Evolutionary conservation across 2,888 invertebrate species (phyloP), one percentile per base, ranked within the genome.

Genomic region (Hecatera dysodea): DNA sequence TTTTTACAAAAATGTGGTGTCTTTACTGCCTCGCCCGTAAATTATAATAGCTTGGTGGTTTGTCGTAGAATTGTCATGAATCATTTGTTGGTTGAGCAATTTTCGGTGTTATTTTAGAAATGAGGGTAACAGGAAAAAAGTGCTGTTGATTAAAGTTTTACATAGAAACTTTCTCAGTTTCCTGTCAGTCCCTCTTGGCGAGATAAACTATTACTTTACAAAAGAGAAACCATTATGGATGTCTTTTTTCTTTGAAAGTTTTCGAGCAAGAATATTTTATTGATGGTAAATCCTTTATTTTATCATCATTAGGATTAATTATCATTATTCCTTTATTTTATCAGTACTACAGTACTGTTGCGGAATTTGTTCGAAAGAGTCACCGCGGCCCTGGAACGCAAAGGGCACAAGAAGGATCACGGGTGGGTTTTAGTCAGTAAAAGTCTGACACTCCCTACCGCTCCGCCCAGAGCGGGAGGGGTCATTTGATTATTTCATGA

Each of bases 1-100:
- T 33, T 60, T 29, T 68, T 69, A 67, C 66, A 73, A 65, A 73
- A 67, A 50, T 71, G 50, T 63, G 57, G 46, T 46, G 36, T 52
- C 27, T 65, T 68, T 81, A 80, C 55, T 59, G 63, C 63, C 52
- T 33, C 5, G 29, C 22, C 73, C 65, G 44, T 82, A 81, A 83
- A 77, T 74, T 67, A 53, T 74, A 83, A 83, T 77, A 74, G 78
- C 81, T 53, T 65, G n/a, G 61, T 74, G 80, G 67, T 55, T 61
- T 55, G 42, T 59, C 29, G 66, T 60, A 48, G 70, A 77, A 52
- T 46, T 57, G 42, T 53, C 12, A 57, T 77, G 69, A 77, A 76
- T 77, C 55, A 80, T 80, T 59, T 63, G 62, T 29, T 12, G 15
- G 39, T 61, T 74, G 50, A 56, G 44, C n/a, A 74, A 73, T 73